Base-by-base conservation (phyloP, 2,113 vertebrate species). In the Anolis sagrei region DNA sequence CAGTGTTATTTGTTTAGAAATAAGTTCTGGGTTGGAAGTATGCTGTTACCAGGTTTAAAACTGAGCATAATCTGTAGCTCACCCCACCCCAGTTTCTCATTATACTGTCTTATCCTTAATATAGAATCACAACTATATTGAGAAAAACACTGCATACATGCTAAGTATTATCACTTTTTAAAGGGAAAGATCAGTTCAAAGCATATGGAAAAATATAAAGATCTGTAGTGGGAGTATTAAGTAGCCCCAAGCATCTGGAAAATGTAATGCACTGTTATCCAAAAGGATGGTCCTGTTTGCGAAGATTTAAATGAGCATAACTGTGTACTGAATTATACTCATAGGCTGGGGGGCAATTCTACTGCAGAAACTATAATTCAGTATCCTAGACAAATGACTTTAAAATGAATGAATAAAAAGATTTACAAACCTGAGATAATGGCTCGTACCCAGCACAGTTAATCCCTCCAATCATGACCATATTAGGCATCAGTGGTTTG, bases 401-500 rank as follows among this genome's bases (percentile, higher is more conserved):
- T 1, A 23, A 10, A 27, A 25, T 64, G 8, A 27, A 27, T 70
- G 13, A 3, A 18, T 5, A 36, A 36, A 11, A 83, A 83, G 7
- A 64, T 29, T 48, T 76, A 83, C 82, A 21, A 66, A 83, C 82
- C 82, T 76, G 82, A 76, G 89, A 1, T 0, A 96, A 75, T 10
- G 75, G 74, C 0, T 89, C 90, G 87, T 85, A 89, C 27, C 58
- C 2, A 36, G 75, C 85, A 34, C 96, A 97, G n/a, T 93, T 96
- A 48, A 96, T 82, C 21, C 96, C 96, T 21, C 96, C 92, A 76
- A 96, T 2, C 9, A 90, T 75, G 72, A 97, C 80, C 94, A 97
- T 97, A 86, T 98, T 99, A 74, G 98, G 98, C 98, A 98, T 97
- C 69, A 96, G 1, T 0, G 98, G 98, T 83, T 48, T 97, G 0